Evolutionary conservation across 2,888 invertebrate genomes (phyloP).

Genomic region (Melitaea athalia): DNA sequence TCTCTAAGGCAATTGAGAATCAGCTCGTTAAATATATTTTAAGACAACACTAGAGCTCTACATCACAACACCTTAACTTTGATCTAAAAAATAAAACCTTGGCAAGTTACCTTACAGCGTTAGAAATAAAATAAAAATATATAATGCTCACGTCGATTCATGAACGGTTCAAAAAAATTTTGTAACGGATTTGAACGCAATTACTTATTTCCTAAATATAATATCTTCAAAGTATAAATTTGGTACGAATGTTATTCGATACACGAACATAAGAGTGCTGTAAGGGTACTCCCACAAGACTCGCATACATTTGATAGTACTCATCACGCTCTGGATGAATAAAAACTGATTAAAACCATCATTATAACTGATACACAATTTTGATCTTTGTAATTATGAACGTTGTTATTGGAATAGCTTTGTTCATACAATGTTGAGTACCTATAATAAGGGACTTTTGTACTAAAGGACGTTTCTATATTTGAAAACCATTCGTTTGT

Average conservation of each 20-base stretch:
- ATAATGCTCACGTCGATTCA: too few relatives aligned
- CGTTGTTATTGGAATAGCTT: neutral
- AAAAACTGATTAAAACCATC: conserved; percentile 1
- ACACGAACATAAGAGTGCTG: neutral
- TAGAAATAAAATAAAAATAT: too few relatives aligned
- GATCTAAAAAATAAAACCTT: too few relatives aligned
- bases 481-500: too few relatives aligned
- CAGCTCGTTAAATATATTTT: too few relatives aligned
- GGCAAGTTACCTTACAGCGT: too few relatives aligned
- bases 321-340: neutral
- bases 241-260: neutral
- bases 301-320: neutral
- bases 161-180: too few relatives aligned
- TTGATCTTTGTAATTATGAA: conserved; percentile 11
- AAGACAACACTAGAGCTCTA: too few relatives aligned
- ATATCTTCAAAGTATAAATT: neutral
- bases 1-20: too few relatives aligned
- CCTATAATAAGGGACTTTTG: too few relatives aligned
- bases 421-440: neutral
- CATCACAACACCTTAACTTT: too few relatives aligned
- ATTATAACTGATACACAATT: conserved; percentile 11
- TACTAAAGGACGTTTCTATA: too few relatives aligned
- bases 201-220: neutral
- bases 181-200: neutral
- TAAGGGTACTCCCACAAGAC: conserved; percentile 1